Conservation (phyloP, 2,797 vertebrate species). For the Crocodylus rhombifer region DNA sequence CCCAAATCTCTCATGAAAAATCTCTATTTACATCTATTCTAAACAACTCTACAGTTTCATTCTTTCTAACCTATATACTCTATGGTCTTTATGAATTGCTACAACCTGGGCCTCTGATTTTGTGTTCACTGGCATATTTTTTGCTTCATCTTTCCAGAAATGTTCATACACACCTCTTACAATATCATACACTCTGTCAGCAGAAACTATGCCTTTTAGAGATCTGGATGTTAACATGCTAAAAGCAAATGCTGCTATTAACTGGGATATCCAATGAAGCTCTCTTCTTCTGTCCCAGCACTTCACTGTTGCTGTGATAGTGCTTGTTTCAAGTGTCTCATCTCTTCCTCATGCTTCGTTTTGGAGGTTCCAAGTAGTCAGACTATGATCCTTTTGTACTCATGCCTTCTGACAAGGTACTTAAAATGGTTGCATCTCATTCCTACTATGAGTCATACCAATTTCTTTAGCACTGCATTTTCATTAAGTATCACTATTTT, state of each 20-base stretch:
- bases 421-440: constrained; percentile 9
- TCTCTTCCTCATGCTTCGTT: constrained; percentile 13
- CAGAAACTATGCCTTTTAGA: not conserved
- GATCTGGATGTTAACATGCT: too few species aligned
- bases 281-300: not conserved
- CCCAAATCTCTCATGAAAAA: not conserved
- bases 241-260: too few species aligned
- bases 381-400: constrained; percentile 33
- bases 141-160: not conserved
- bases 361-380: constrained; percentile 30
- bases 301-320: not conserved
- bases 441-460: constrained; percentile 19
- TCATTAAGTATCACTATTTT: not conserved
- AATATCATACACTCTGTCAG: not conserved
- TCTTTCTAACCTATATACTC: too few species aligned
- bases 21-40: not conserved
- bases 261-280: too few species aligned
- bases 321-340: constrained; percentile 13
- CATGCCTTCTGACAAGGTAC: not conserved
- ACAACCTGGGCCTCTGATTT: not conserved
- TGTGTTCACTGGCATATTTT: not conserved
- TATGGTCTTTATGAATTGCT: not conserved
- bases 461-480: not conserved
- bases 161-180: not conserved
- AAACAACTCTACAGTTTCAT: too few species aligned